Conservation (phyloP, 1,140 invertebrate species). For the Drosophila saltans region DNA sequence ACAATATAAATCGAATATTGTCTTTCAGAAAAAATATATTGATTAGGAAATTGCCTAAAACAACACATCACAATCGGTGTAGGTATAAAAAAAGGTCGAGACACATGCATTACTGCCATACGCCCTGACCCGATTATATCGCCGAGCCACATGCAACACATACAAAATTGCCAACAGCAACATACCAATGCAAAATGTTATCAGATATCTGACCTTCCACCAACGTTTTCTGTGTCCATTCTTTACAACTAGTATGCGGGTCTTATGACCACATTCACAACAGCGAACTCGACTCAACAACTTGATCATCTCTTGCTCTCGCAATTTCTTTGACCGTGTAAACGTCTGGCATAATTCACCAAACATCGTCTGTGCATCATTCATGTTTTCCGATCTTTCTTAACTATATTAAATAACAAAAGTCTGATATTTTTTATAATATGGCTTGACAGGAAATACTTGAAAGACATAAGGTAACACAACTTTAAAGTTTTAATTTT, state of each 20-base stretch:
- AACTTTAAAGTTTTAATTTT: no score
- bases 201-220: background rate
- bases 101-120: slow-evolving; percentile 47
- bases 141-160: slow-evolving; percentile 22
- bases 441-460: no score
- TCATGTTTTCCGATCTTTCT: slow-evolving; percentile 20
- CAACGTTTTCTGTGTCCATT: background rate
- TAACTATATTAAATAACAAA: no score
- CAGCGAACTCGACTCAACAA: slow-evolving; percentile 40
- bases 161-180: slow-evolving; percentile 24
- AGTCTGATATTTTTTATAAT: no score
- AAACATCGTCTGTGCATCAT: slow-evolving; percentile 36
- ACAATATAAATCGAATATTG: background rate
- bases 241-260: slow-evolving; percentile 8
- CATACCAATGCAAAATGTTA: background rate
- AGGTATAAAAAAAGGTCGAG: slow-evolving; percentile 38
- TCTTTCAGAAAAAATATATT: background rate
- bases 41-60: background rate
- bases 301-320: slow-evolving; percentile 21
- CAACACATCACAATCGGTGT: slow-evolving; percentile 50
- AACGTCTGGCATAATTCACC: slow-evolving; percentile 42
- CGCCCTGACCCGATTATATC: slow-evolving; percentile 29
- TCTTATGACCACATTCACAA: slow-evolving; percentile 49
- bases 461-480: no score
- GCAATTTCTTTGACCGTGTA: slow-evolving; percentile 17